A percentile compares a stretch with the other conserved stretches of the same genome.
phyloP scores from a whole-genome alignment of 2,113 vertebrate species.

The Chlamydotis undulata region DNA sequence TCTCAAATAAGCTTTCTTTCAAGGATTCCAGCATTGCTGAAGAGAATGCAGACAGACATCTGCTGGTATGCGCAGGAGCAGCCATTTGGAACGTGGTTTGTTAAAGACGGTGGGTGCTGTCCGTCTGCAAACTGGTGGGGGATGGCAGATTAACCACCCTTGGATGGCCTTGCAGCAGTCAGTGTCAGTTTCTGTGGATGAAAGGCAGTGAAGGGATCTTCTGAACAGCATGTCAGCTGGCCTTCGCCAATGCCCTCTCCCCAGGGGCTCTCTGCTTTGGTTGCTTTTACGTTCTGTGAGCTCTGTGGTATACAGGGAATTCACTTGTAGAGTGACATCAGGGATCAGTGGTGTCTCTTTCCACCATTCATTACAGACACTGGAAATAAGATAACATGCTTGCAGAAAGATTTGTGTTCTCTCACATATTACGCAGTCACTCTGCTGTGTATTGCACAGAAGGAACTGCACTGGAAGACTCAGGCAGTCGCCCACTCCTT shows the following conservation, averaged over 20 bases:
- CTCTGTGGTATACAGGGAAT: neutral
- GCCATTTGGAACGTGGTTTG: neutral
- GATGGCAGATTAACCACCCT: neutral
- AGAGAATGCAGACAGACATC: neutral
- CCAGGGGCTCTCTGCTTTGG: fast-evolving
- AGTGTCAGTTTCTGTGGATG: neutral
- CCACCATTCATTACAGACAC: neutral
- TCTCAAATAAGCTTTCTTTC: neutral
- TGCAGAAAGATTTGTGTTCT: neutral
- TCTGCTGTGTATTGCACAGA: neutral
- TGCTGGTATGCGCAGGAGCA: neutral
- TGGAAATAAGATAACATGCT: neutral
- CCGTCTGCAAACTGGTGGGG: neutral
- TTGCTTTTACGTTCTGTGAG: neutral
- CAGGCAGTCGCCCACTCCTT: neutral
- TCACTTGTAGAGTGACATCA: neutral
- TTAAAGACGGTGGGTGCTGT: neutral
- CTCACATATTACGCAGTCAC: neutral
- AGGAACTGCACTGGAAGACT: neutral
- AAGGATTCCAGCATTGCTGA: neutral
- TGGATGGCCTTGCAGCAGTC: neutral
- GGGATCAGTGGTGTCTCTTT: neutral
- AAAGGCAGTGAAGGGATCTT: neutral
- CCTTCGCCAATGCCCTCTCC: neutral
- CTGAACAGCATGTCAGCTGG: neutral